Evolutionary conservation across 92 coral and sea anemone species (phyloP), one percentile per base, ranked within the genome.

Genomic region (Heliopora coerulea): DNA sequence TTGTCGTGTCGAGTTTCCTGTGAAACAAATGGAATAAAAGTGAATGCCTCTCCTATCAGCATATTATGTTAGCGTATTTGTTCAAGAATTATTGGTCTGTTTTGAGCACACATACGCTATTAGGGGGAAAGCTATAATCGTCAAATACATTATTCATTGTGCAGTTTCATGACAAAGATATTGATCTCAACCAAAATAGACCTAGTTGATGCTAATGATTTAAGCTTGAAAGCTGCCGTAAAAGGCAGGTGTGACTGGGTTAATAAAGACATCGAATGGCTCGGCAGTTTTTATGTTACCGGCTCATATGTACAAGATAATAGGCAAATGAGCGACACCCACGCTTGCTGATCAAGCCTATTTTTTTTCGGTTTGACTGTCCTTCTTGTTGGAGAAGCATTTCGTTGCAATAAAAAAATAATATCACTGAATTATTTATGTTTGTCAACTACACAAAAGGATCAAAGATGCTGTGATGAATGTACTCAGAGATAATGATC

Each of bases 111-210:
- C 4, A 37, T 37, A 4, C 42, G 42, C 42, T 4, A n/a, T n/a
- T n/a, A n/a, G n/a, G n/a, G n/a, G n/a, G n/a, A n/a, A n/a, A n/a
- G n/a, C n/a, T n/a, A n/a, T n/a, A n/a, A n/a, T n/a, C n/a, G n/a
- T n/a, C n/a, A n/a, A n/a, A n/a, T n/a, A n/a, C n/a, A n/a, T n/a
- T n/a, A n/a, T n/a, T n/a, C n/a, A n/a, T n/a, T n/a, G n/a, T 37
- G 42, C 42, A 12, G 12, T 15, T 46, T 46, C 15, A 44, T 28
- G 74, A 46, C 74, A 26, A 44, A 49, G 74, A 67, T 67, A 23
- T 67, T 67, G 26, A 67, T 67, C 74, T 0, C 27, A 27, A 29
- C 42, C 52, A 40, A 64, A 64, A 40, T 41, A 65, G 30, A n/a
- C 54, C 50, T 67, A 46, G 48, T 67, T 23, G 46, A 0, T 9